Conservation (phyloP, 1,140 invertebrate species). For the Streblospio benedicti region DNA sequence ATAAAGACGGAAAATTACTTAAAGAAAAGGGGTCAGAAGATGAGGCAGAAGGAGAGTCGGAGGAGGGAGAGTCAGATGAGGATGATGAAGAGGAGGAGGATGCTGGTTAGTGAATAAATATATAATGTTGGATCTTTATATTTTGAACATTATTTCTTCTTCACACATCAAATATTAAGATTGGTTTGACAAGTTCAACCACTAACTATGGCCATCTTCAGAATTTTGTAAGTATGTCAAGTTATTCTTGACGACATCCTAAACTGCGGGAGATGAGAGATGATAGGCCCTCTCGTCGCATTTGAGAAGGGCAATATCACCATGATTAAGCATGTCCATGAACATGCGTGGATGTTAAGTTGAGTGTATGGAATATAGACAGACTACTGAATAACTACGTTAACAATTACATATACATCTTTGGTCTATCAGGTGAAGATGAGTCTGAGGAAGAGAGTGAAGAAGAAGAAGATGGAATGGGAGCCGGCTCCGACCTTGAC, state of each 20-base stretch:
- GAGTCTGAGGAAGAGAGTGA: slow-evolving; percentile 16
- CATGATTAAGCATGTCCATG: too few species aligned
- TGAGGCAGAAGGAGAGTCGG: slow-evolving; percentile 21
- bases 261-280: too few species aligned
- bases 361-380: too few species aligned
- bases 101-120: slow-evolving; percentile 21
- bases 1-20: slow-evolving; percentile 12
- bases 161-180: too few species aligned
- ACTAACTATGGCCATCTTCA: too few species aligned
- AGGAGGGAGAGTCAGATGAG: slow-evolving; percentile 65
- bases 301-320: too few species aligned
- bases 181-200: too few species aligned
- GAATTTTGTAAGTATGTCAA: too few species aligned
- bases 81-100: slow-evolving; percentile 38
- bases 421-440: slow-evolving; percentile 14
- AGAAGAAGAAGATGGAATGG: slow-evolving; percentile 14
- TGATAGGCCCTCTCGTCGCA: too few species aligned
- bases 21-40: neutral
- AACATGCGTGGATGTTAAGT: too few species aligned
- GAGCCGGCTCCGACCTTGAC: neutral
- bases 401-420: neutral
- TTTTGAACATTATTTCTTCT: slow-evolving; percentile 15
- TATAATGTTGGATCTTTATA: slow-evolving; percentile 10
- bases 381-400: neutral
- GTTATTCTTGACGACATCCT: too few species aligned